Evolutionary conservation across 2,113 vertebrate genomes (phyloP), one percentile per base, ranked within the genome.

Genomic region (Caretta caretta): DNA sequence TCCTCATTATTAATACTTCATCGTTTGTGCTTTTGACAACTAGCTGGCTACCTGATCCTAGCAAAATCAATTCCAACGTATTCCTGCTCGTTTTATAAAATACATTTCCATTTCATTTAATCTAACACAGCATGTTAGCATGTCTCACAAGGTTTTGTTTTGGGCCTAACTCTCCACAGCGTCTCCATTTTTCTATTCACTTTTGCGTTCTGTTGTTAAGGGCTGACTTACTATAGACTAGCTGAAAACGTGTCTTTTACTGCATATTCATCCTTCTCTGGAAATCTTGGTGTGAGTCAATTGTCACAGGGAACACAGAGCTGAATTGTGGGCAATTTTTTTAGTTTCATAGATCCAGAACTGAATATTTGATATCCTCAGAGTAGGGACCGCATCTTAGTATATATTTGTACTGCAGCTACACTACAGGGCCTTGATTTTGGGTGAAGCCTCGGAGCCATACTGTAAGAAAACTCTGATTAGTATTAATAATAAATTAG

Each of bases 131-230:
- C 53, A 93, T 78, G 51, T 85, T 92, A 89, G 88, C 89, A 93
- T 6, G 91, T 87, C 84, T 90, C 89, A 87, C 7, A 25, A 42
- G 12, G 25, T 11, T 72, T 27, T 80, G 13, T 84, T 96, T 78
- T 91, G 82, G 54, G 86, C 25, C 84, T n/a, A 89, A 62, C 42
- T 69, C 42, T 53, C 79, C 90, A 82, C 79, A 59, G 13, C 78
- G 57, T 42, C 92, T 88, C 56, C 51, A 69, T 90, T 94, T 94
- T 82, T 81, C 88, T 92, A 78, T 91, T 96, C 80, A 57, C 92
- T 79, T 97, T 96, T 96, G 93, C 50, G 80, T 27, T 8, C 42
- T 81, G 96, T 96, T 93, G 93, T 94, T 94, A 94, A 91, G 91
- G 54, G 19, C 57, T 91, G 80, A 94, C 53, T 87, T 96, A 85